Evolutionary conservation across 1,140 invertebrate genomes (phyloP).

Genomic region (Lepidurus packardi): DNA sequence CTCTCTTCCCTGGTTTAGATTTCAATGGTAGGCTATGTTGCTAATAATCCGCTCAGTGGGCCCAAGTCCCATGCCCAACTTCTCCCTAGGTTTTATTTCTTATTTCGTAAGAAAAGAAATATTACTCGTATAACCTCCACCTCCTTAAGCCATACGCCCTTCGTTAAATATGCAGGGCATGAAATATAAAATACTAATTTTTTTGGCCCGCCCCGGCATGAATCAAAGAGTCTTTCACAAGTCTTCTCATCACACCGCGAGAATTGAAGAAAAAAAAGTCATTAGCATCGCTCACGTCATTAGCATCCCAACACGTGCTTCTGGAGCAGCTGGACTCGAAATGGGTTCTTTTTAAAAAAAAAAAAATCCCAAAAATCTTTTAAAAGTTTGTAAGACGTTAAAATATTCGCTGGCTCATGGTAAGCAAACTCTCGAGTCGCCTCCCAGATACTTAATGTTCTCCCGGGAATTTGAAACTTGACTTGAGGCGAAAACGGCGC

Average conservation of each 20-base stretch:
- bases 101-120: not conserved
- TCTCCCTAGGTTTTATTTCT: not conserved
- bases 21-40: not conserved
- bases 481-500: not conserved
- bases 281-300: not conserved
- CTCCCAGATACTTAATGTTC: too few species aligned
- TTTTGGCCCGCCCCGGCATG: not conserved
- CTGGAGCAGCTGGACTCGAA: not conserved
- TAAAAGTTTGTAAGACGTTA: too few species aligned
- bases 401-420: not conserved
- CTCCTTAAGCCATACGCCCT: not conserved
- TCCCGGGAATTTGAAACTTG: too few species aligned
- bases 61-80: not conserved
- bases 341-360: too few species aligned
- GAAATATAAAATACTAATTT: not conserved
- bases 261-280: not conserved
- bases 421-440: not conserved
- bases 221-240: not conserved
- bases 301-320: not conserved
- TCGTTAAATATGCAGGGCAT: not conserved
- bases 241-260: not conserved
- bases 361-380: too few species aligned
- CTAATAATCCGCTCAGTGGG: not conserved
- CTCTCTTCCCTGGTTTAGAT: not conserved
- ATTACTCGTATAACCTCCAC: not conserved